Conservation (phyloP, 2,888 invertebrate genomes). For the Sipha maydis region DNA sequence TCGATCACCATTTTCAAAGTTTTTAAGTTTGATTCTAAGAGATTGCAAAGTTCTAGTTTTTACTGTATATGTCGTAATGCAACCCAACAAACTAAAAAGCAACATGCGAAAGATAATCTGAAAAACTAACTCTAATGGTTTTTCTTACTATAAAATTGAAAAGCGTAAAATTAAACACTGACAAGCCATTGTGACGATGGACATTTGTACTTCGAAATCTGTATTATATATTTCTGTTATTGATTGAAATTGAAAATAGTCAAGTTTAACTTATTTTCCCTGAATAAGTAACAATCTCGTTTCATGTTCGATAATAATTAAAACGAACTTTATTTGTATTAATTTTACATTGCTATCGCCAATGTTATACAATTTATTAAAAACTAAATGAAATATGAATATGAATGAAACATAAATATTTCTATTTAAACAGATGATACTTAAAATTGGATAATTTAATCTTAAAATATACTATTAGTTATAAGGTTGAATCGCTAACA, state of each 20-base stretch:
- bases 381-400: too few species aligned
- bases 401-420: too few species aligned
- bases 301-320: too few species aligned
- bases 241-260: neutral
- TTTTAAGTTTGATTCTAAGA: neutral
- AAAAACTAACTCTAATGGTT: neutral
- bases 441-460: too few species aligned
- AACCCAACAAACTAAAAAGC: neutral
- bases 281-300: too few species aligned
- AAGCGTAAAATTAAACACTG: neutral
- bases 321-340: too few species aligned
- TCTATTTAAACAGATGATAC: too few species aligned
- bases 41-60: neutral
- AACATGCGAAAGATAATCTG: neutral
- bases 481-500: too few species aligned
- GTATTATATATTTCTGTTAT: neutral
- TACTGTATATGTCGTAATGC: neutral
- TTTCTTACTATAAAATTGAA: neutral
- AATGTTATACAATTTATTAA: too few species aligned
- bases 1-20: neutral
- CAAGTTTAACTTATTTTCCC: neutral
- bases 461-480: too few species aligned
- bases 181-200: neutral
- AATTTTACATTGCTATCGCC: too few species aligned
- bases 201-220: neutral